Conservation (phyloP, 2,113 vertebrate genomes). For the Rhagologus leucostigma region DNA sequence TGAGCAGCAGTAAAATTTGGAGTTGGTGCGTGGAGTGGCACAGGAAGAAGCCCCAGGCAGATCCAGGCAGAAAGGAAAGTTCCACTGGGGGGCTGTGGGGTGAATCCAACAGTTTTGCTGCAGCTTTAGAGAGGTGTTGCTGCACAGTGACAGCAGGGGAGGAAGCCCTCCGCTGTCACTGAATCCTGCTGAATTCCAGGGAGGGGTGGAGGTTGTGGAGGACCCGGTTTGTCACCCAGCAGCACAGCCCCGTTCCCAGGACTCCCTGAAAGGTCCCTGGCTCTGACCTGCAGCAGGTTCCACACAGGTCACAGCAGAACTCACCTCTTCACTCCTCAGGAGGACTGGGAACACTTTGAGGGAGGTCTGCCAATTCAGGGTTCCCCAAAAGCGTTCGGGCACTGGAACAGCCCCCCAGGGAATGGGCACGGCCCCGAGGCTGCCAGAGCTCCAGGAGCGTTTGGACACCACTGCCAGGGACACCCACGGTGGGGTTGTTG, state of each 20-base stretch:
- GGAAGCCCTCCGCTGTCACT: neutral
- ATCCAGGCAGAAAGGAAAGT: neutral
- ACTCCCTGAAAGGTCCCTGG: neutral
- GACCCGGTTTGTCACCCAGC: neutral
- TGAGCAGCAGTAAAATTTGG: neutral
- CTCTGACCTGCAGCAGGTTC: neutral
- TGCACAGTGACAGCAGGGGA: neutral
- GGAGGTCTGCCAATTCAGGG: neutral
- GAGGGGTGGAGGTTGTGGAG: neutral
- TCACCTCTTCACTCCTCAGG: neutral
- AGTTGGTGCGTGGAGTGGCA: neutral
- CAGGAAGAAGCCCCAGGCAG: neutral
- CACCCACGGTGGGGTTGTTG: neutral
- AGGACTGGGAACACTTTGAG: neutral
- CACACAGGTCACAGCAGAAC: neutral
- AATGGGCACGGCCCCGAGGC: accelerated
- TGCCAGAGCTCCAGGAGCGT: accelerated
- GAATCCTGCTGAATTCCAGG: neutral
- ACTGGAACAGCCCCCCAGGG: neutral
- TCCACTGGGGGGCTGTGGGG: neutral
- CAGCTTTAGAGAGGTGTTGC: neutral
- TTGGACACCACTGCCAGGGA: accelerated
- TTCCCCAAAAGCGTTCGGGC: neutral
- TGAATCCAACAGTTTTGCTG: neutral
- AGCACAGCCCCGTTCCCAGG: neutral